Conservation (phyloP, 2,888 invertebrate species). For the Scaptomyza flava region DNA sequence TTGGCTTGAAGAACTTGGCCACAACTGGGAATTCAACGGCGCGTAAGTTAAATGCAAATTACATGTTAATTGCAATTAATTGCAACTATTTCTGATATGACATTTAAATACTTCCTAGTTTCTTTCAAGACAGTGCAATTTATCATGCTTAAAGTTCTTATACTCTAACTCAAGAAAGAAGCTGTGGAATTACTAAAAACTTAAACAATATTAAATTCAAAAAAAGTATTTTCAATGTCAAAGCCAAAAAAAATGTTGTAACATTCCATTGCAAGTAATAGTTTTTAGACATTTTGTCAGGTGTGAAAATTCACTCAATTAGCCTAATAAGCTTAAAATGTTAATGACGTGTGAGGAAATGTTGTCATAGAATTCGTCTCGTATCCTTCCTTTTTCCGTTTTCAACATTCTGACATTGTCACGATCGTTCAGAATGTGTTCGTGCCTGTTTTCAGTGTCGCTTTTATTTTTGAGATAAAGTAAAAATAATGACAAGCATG, state of each 20-base stretch:
- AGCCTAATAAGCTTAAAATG: conserved; percentile 10
- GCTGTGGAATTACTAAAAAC: background rate
- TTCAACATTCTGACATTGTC: conserved; percentile 51
- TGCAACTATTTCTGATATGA: conserved; percentile 65
- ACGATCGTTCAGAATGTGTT: conserved; percentile 53
- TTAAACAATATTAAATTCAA: no score
- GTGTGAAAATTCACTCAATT: conserved; percentile 13
- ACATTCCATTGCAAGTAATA: no score
- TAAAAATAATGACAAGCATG: conserved; percentile 26
- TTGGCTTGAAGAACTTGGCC: conserved; percentile 28
- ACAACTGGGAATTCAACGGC: conserved; percentile 14
- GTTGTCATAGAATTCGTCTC: background rate
- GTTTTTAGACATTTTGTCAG: no score
- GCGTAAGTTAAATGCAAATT: conserved; percentile 69
- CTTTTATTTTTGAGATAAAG: conserved; percentile 23
- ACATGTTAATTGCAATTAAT: conserved; percentile 63
- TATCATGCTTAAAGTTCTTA: conserved; percentile 58
- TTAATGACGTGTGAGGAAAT: conserved; percentile 38
- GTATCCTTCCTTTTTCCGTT: conserved; percentile 41
- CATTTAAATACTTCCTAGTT: conserved; percentile 57
- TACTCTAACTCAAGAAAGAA: conserved; percentile 6
- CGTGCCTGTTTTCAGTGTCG: conserved; percentile 48
- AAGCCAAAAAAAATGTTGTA: no score
- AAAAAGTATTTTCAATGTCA: no score
- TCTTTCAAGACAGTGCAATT: conserved; percentile 24